A percentile compares a stretch with the other conserved stretches of the same genome.
Evolutionary conservation across 30 jellyfish, hydroid and myxozoan genomes (phyloP).

Genomic region (Cassiopea xamachana): DNA sequence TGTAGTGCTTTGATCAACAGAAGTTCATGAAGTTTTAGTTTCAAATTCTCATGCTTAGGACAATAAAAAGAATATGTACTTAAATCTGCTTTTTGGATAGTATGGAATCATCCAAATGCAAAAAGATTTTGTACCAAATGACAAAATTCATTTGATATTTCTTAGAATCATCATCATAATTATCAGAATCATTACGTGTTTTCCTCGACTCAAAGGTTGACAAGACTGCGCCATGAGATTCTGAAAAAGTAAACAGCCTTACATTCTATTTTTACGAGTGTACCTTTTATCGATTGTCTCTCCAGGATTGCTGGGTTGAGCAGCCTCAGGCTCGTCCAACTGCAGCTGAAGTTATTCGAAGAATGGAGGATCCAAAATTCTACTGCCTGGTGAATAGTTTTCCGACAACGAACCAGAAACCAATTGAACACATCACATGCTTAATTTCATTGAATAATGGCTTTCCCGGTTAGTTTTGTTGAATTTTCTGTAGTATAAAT

Average conservation of each 20-base stretch:
- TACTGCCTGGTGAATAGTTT: conserved; percentile 47
- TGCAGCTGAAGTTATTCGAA: conserved; percentile 56
- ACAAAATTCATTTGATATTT: no score
- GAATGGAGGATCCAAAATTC: conserved; percentile 57
- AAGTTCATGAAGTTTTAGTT: no score
- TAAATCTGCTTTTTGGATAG: no score
- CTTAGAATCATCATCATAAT: no score
- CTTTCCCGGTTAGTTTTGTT: conserved; percentile 25
- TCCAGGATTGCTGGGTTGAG: conserved; percentile 92
- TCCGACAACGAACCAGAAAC: conserved; percentile 56
- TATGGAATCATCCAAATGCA: no score
- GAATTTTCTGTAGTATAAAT: neutral
- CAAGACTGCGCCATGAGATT: no score
- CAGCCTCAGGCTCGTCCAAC: conserved; percentile 91
- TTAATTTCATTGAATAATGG: conserved; percentile 40
- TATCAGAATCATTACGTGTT: no score
- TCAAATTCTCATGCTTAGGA: no score
- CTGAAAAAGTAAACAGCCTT: neutral
- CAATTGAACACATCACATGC: conserved; percentile 77
- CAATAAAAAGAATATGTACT: no score
- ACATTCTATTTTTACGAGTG: neutral
- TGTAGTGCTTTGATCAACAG: no score
- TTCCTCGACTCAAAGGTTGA: no score
- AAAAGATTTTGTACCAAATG: no score
- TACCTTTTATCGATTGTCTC: neutral